Conservation (phyloP, 2,113 vertebrate species). For the Rhea americana region DNA sequence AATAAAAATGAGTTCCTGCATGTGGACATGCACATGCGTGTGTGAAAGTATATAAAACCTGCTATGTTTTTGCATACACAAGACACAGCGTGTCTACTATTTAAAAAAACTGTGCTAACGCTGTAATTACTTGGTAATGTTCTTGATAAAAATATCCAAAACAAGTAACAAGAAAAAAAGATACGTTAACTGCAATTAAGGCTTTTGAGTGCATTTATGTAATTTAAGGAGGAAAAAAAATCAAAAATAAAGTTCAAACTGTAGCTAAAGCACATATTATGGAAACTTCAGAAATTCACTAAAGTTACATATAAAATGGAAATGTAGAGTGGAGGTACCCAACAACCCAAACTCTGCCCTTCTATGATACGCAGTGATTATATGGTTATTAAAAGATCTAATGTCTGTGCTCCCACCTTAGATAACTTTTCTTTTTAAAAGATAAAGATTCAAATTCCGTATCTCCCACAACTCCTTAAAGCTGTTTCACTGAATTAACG, state of each 20-base stretch:
- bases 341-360: not conserved
- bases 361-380: accelerated
- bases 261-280: not conserved
- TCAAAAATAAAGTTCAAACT: not conserved
- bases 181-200: not conserved
- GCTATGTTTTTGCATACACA: not conserved
- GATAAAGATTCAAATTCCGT: not conserved
- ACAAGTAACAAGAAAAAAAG: not conserved
- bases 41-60: not conserved
- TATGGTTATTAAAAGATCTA: not conserved
- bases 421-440: not conserved
- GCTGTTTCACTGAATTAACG: not conserved
- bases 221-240: not conserved
- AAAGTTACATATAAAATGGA: not conserved
- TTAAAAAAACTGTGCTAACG: not conserved
- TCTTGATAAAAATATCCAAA: not conserved
- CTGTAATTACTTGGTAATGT: not conserved
- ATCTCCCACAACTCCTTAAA: not conserved
- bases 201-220: not conserved
- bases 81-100: not conserved
- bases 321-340: not conserved
- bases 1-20: not conserved
- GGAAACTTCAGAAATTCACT: not conserved
- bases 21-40: not conserved
- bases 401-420: not conserved